These are phyloP conservation scores for Epinephelus awoara DNA, from an alignment of 2,797 vertebrate species.

Conservation along the genomic window DNA sequence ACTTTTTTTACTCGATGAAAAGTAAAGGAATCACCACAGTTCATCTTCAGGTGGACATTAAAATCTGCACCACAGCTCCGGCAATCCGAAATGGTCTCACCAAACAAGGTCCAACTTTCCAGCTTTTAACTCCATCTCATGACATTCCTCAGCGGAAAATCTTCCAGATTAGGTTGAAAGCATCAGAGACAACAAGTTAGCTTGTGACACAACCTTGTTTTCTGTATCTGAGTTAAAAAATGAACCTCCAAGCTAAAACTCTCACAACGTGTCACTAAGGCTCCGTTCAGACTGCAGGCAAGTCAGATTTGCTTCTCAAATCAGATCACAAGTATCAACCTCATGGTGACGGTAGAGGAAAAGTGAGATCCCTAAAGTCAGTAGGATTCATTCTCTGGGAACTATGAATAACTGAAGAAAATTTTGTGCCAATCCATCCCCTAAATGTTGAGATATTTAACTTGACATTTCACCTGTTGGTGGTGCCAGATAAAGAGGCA, in stretches of 20 bases:
- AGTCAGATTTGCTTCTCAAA: too few species aligned
- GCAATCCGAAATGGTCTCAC: not conserved
- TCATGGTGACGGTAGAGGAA: not conserved
- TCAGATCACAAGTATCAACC: too few species aligned
- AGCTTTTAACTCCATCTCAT: not conserved
- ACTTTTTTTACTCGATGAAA: not conserved
- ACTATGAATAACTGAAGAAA: not conserved
- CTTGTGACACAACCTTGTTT: not conserved
- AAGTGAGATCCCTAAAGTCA: not conserved
- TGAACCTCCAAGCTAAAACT: not conserved
- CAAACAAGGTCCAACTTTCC: not conserved
- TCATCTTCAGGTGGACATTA: not conserved
- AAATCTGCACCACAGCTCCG: too few species aligned
- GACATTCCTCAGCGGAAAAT: not conserved
- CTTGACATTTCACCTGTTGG: not conserved
- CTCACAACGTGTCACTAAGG: not conserved
- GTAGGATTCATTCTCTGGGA: not conserved
- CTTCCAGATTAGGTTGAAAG: not conserved
- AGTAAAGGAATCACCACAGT: too few species aligned
- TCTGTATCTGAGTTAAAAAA: not conserved
- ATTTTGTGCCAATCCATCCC: not conserved
- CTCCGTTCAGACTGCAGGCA: too few species aligned
- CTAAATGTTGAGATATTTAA: not conserved
- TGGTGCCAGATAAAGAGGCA: not conserved
- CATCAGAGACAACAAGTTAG: not conserved